Evolutionary conservation across 2,797 vertebrate species (phyloP).

Genomic region (Pipistrellus nathusii): DNA sequence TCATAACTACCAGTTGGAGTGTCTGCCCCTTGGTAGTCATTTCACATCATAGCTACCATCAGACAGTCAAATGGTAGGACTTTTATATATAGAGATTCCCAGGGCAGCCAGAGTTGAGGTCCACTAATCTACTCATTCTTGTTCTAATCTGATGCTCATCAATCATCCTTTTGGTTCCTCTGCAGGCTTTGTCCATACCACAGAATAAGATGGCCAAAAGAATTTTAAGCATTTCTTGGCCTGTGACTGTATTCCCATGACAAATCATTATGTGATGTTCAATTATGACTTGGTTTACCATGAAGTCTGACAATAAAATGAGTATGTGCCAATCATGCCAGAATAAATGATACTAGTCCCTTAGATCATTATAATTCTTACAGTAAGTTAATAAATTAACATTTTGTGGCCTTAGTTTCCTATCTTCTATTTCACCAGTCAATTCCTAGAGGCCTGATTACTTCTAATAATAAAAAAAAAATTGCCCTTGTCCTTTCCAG

Average conservation of each 20-base stretch:
- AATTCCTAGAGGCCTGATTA: neutral
- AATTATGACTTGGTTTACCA: neutral
- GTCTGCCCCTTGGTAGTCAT: no score
- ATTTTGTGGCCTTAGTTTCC: neutral
- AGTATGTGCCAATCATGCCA: neutral
- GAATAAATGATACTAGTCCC: neutral
- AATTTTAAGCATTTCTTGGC: neutral
- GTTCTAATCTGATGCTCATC: neutral
- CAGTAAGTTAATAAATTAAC: neutral
- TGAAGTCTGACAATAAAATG: neutral
- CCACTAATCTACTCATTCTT: neutral
- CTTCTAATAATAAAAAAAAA: neutral
- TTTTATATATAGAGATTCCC: neutral
- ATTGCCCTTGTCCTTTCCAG: neutral
- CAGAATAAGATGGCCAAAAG: neutral
- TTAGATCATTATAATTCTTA: neutral
- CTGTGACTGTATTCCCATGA: neutral
- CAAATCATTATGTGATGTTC: neutral
- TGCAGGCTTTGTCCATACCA: neutral
- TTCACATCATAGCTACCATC: no score
- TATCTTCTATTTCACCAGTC: neutral
- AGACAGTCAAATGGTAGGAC: no score
- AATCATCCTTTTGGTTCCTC: neutral
- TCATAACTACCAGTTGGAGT: no score
- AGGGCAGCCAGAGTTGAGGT: neutral